phyloP scores from a whole-genome alignment of 2,113 vertebrate species.

The Coreoperca whiteheadi region DNA sequence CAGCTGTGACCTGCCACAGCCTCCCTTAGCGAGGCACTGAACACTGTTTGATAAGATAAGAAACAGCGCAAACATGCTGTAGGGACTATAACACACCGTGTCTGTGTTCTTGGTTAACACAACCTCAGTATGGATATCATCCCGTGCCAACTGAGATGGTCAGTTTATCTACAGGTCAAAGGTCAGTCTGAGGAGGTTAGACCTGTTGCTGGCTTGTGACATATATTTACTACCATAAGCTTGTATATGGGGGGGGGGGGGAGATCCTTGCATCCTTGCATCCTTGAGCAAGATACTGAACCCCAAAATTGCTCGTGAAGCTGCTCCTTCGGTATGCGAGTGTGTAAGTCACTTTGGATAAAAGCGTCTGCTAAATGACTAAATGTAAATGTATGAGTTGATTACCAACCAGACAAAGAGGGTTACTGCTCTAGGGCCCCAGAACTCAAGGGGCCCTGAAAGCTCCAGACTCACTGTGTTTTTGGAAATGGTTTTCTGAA shows the following conservation, averaged over 20 bases:
- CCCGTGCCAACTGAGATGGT: background rate
- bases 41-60: constrained; percentile 12
- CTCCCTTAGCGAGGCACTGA: constrained; percentile 5
- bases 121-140: constrained; percentile 5
- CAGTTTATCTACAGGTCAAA: constrained; percentile 40
- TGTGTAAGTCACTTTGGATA: too few relatives aligned
- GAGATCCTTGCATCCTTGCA: too few relatives aligned
- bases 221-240: background rate
- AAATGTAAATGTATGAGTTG: too few relatives aligned
- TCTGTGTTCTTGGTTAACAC: background rate
- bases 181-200: background rate
- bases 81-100: background rate
- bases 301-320: too few relatives aligned
- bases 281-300: too few relatives aligned
- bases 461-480: background rate
- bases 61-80: constrained; percentile 9
- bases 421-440: background rate
- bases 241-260: too few relatives aligned
- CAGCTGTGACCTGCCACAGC: constrained; percentile 22
- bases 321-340: too few relatives aligned
- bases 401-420: background rate
- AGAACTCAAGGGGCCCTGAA: too few relatives aligned
- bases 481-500: background rate
- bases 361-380: too few relatives aligned
- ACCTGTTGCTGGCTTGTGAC: background rate